Evolutionary conservation across 1,140 invertebrate genomes (phyloP).

Genomic region (Papilio glaucus): DNA sequence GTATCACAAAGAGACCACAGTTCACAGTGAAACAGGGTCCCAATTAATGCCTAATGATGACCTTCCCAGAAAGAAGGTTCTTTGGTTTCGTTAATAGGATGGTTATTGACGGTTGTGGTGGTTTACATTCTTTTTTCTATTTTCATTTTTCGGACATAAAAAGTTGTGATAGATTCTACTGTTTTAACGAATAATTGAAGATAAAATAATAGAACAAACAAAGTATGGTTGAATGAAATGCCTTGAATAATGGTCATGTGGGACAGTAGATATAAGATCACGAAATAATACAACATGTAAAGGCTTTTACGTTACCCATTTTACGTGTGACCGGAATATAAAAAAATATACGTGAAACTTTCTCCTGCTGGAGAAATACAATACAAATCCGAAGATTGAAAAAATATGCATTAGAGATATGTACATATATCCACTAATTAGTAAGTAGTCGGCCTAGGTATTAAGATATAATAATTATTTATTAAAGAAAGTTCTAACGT

Average conservation of each 20-base stretch:
- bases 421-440: neutral
- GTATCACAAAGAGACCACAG: too few species aligned
- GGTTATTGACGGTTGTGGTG: too few species aligned
- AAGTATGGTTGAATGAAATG: neutral
- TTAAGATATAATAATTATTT: neutral
- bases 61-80: too few species aligned
- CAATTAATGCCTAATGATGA: too few species aligned
- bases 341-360: slow-evolving; percentile 21
- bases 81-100: too few species aligned
- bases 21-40: too few species aligned
- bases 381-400: slow-evolving; percentile 4
- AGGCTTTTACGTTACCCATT: slow-evolving; percentile 23
- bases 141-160: neutral
- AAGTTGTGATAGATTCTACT: neutral
- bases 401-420: neutral
- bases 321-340: slow-evolving; percentile 26
- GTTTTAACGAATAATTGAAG: neutral
- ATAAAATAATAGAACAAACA: neutral
- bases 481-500: too few species aligned
- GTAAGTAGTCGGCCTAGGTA: neutral
- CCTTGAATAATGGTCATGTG: slow-evolving; percentile 14
- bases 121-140: too few species aligned
- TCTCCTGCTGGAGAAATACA: neutral
- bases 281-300: slow-evolving; percentile 18
- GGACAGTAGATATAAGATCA: slow-evolving; percentile 10